phyloP scores from a whole-genome alignment of 2,797 vertebrate species.

The Urosaurus nigricauda region DNA sequence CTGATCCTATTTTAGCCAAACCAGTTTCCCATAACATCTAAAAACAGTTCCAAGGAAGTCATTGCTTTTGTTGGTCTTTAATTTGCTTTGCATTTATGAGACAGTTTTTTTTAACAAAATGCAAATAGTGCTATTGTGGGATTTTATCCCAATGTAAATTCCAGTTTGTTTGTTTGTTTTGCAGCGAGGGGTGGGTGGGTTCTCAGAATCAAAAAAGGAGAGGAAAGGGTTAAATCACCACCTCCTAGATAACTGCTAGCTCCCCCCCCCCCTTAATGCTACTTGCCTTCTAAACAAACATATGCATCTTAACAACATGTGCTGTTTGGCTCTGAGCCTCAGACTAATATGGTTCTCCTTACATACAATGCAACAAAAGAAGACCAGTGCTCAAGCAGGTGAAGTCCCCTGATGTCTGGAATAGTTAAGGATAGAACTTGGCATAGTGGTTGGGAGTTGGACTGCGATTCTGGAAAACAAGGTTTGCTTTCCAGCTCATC shows the following conservation, averaged over 20 bases:
- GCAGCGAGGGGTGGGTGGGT: too few species aligned
- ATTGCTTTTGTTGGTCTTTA: background rate
- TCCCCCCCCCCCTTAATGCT: background rate
- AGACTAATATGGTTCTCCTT: background rate
- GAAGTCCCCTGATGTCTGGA: background rate
- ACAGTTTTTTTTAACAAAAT: background rate
- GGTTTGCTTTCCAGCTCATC: too few species aligned
- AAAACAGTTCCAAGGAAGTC: background rate
- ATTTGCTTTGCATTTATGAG: background rate
- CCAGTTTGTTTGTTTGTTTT: background rate
- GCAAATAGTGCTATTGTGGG: too few species aligned
- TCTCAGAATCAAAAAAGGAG: background rate
- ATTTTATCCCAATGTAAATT: background rate
- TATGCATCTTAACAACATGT: background rate
- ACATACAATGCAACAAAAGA: background rate
- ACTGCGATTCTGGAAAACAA: too few species aligned
- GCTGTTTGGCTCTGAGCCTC: background rate
- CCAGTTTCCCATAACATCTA: background rate
- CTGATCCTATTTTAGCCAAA: background rate
- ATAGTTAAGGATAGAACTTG: background rate
- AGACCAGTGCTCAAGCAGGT: background rate
- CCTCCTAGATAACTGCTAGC: too few species aligned
- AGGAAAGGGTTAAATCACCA: background rate
- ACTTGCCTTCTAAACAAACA: background rate
- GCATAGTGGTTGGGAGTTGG: background rate